Percentiles rank a stretch among this genome's conserved stretches.
Evolutionary conservation across 2,797 vertebrate genomes (phyloP).

Genomic region (Moxostoma hubbsi): DNA sequence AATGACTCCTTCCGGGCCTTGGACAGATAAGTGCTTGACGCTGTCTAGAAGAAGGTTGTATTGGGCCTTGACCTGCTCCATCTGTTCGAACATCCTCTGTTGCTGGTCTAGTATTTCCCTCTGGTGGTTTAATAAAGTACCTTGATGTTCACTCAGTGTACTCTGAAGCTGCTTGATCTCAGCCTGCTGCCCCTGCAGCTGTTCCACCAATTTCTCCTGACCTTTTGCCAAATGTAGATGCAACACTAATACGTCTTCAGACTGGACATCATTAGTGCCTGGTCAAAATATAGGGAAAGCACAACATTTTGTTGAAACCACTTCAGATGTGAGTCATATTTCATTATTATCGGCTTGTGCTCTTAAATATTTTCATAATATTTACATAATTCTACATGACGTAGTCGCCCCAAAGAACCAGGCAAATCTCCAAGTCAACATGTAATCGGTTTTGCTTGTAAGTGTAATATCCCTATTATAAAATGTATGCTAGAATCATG

Average conservation of each 20-base stretch:
- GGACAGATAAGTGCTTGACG: slow-evolving; percentile 86
- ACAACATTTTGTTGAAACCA: neutral
- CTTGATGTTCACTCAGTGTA: slow-evolving; percentile 84
- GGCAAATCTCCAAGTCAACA: neutral
- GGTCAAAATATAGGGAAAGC: neutral
- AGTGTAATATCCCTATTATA: neutral
- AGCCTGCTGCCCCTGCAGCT: slow-evolving; percentile 81
- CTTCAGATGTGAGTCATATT: slow-evolving; percentile 7
- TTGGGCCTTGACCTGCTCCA: slow-evolving; percentile 86
- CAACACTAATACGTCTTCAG: slow-evolving; percentile 85
- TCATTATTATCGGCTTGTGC: neutral
- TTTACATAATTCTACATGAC: neutral
- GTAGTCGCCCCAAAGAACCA: too few relatives aligned
- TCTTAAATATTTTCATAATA: neutral
- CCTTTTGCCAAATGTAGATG: slow-evolving; percentile 85
- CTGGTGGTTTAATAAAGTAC: slow-evolving; percentile 82
- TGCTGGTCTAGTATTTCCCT: slow-evolving; percentile 86
- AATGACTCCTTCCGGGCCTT: slow-evolving; percentile 85
- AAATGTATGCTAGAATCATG: neutral
- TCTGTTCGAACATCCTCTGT: slow-evolving; percentile 87
- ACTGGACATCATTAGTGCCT: slow-evolving; percentile 86
- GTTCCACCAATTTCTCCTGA: slow-evolving; percentile 86
- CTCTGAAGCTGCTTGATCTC: slow-evolving; percentile 82
- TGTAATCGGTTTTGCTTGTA: neutral
- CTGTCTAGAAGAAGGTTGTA: slow-evolving; percentile 84